These are phyloP conservation scores for Lepisosteus oculatus DNA, from an alignment of 2,113 vertebrate genomes.

Conservation along the genomic window DNA sequence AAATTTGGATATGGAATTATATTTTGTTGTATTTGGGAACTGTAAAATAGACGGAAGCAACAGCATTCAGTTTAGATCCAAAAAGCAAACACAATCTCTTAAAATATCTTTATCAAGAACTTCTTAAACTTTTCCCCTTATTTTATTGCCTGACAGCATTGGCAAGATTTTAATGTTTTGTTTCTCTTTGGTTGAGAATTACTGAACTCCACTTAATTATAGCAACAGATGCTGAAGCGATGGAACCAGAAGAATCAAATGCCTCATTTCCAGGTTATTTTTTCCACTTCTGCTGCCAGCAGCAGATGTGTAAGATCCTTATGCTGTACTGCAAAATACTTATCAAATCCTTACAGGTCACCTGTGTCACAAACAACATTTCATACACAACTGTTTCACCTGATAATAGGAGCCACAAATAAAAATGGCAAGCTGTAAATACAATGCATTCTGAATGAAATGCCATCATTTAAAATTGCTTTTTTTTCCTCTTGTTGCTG, in stretches of 20 bases:
- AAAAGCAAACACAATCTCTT: no score
- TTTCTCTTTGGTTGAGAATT: constrained; percentile 95
- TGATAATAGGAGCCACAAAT: constrained; percentile 99
- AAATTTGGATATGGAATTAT: no score
- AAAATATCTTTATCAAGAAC: constrained; percentile 3
- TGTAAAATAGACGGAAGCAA: no score
- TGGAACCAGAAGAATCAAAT: constrained; percentile 91
- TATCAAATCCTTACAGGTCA: constrained; percentile 98
- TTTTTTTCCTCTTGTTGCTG: constrained; percentile 88
- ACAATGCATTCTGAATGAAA: constrained; percentile 98
- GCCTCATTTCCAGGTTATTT: constrained; percentile 99
- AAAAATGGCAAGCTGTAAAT: constrained; percentile 99
- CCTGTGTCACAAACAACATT: constrained; percentile 99
- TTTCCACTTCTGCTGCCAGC: constrained; percentile 94
- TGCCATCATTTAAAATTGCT: constrained; percentile 98
- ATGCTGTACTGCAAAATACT: constrained; percentile 86
- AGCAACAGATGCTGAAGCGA: constrained; percentile 97
- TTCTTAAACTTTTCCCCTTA: constrained; percentile 27
- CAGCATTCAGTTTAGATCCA: no score
- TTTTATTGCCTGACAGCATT: constrained; percentile 52
- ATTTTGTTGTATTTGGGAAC: no score
- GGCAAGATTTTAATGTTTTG: constrained; percentile 69
- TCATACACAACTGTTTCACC: constrained; percentile 97
- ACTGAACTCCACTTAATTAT: constrained; percentile 99
- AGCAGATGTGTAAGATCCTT: constrained; percentile 97